Evolutionary conservation across 2,888 invertebrate species (phyloP).

Genomic region (Tineola bisselliella): DNA sequence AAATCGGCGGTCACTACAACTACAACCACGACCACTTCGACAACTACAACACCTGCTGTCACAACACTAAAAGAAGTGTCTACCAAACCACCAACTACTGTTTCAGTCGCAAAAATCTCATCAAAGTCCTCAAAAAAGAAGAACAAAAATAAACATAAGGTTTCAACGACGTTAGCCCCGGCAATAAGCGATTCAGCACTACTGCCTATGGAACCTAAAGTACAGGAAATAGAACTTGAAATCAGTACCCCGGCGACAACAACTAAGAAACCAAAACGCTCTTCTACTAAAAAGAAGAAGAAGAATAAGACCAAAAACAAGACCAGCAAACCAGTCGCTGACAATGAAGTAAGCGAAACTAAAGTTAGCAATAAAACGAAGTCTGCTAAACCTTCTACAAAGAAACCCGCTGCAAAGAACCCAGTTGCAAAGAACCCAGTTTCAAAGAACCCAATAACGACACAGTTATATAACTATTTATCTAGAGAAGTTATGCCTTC

Average conservation of each 20-base stretch:
- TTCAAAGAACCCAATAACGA: constrained; percentile 72
- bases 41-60: constrained; percentile 26
- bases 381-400: constrained; percentile 41
- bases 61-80: constrained; percentile 25
- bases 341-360: constrained; percentile 38
- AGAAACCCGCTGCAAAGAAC: constrained; percentile 43
- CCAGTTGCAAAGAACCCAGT: constrained; percentile 65
- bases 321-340: constrained; percentile 47
- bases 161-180: constrained; percentile 32
- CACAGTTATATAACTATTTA: constrained; percentile 80
- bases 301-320: constrained; percentile 70
- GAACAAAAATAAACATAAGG: constrained; percentile 49
- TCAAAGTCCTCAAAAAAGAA: constrained; percentile 47
- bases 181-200: constrained; percentile 43
- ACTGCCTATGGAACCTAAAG: constrained; percentile 57
- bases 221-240: constrained; percentile 60
- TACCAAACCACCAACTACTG: constrained; percentile 29
- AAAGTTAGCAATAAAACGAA: constrained; percentile 69
- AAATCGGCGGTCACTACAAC: constrained; percentile 31
- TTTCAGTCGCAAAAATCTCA: constrained; percentile 31
- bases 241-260: constrained; percentile 53
- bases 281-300: constrained; percentile 55
- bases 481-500: constrained; percentile 85
- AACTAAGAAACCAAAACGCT: constrained; percentile 59
- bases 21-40: constrained; percentile 25